Base-by-base conservation (phyloP, 1,140 invertebrate species). In the Protaetia brevitarsis region DNA sequence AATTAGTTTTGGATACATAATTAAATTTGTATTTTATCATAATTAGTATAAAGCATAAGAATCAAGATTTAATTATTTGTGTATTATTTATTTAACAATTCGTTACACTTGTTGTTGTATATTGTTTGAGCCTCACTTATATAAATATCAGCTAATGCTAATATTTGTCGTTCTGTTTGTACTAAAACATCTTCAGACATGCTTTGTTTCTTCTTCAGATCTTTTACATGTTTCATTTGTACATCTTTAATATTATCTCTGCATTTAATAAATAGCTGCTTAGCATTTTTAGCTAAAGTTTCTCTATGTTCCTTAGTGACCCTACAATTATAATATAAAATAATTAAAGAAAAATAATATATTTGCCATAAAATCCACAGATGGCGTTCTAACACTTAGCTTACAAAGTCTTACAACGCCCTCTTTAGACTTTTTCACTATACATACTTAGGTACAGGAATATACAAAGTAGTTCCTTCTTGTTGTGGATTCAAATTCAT, bases 401-500 rank as follows among this genome's bases (percentile, higher is more conserved):
- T n/a, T n/a, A n/a, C n/a, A n/a, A n/a, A n/a, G n/a, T n/a, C n/a
- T n/a, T n/a, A n/a, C n/a, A n/a, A n/a, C n/a, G n/a, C n/a, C n/a
- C n/a, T n/a, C n/a, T n/a, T n/a, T n/a, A n/a, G n/a, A n/a, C n/a
- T n/a, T n/a, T n/a, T n/a, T 11, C 30, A 31, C 10, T 3, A 61
- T 34, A 61, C 3, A 31, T 84, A 91, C 89, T 95, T 96, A 8
- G 95, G 94, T 69, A 95, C 84, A 29, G 92, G 90, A 62, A 97
- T 83, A 80, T 88, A 96, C 41, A 97, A 77, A 1, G 88, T 92
- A 11, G 92, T 96, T 29, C 94, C 94, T 77, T 97, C 95, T 79
- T 96, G 93, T 77, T 97, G 95, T 0, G 95, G 95, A 83, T 94
- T 97, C 26, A 98, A 80, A 79, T 96, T 96, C 83, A 97, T 87